Conservation (phyloP, 2,797 vertebrate species). For the Percopsis omiscomaycus region DNA sequence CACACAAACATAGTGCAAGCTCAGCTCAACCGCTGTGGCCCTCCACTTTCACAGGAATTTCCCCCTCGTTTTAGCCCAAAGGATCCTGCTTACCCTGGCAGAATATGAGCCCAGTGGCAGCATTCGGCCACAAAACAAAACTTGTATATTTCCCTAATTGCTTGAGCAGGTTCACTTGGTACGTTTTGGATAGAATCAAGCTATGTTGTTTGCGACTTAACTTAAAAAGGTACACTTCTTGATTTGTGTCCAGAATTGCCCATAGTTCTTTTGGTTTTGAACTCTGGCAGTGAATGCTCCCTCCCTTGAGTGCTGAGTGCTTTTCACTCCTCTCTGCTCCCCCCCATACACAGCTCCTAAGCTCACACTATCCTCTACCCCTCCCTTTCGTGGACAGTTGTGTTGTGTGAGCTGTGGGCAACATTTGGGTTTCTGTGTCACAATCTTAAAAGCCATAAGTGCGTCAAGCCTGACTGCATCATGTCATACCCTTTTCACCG, state of each 20-base stretch:
- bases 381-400: no score
- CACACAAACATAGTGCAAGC: conserved; percentile 68
- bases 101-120: conserved; percentile 63
- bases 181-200: conserved; percentile 11
- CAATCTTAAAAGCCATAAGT: neutral
- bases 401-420: no score
- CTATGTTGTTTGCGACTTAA: neutral
- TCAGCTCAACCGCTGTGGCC: conserved; percentile 63
- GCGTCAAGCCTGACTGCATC: neutral
- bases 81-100: conserved; percentile 64
- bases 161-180: conserved; percentile 46
- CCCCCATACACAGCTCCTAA: no score
- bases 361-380: neutral
- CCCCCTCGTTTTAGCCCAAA: conserved; percentile 46
- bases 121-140: conserved; percentile 45
- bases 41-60: conserved; percentile 69
- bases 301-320: no score
- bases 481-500: neutral
- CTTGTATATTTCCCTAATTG: conserved; percentile 56
- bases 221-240: no score
- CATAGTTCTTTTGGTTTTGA: no score
- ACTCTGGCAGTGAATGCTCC: no score
- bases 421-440: neutral
- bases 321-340: no score
- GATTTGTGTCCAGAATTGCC: no score